Conservation (phyloP, 1,140 invertebrate genomes). For the Charaxes varanes region DNA sequence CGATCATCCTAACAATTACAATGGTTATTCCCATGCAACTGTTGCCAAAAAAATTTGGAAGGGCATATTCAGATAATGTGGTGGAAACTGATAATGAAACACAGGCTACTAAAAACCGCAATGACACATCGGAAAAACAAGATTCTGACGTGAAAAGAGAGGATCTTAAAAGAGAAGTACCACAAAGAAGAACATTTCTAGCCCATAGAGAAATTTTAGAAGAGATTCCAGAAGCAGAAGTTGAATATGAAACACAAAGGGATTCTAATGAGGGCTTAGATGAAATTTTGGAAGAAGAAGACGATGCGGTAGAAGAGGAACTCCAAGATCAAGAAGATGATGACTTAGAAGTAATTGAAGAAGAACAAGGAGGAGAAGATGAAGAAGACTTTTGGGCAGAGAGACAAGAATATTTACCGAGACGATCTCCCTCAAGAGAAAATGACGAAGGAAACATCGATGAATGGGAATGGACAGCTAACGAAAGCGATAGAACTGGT, state of each 20-base stretch:
- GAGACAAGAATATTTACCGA: slow-evolving; percentile 33
- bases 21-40: slow-evolving; percentile 82
- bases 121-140: slow-evolving; percentile 11
- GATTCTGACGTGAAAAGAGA: slow-evolving; percentile 11
- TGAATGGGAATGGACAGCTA: slow-evolving; percentile 68
- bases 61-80: slow-evolving; percentile 19
- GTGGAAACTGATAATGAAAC: slow-evolving; percentile 19
- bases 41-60: slow-evolving; percentile 73
- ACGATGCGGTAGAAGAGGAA: slow-evolving; percentile 53
- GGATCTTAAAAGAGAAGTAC: slow-evolving; percentile 23
- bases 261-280: slow-evolving; percentile 48
- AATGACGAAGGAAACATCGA: slow-evolving; percentile 54
- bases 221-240: slow-evolving; percentile 59
- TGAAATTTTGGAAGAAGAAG: slow-evolving; percentile 69
- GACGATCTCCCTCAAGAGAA: slow-evolving; percentile 34
- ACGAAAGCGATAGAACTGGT: slow-evolving; percentile 38
- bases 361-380: slow-evolving; percentile 35
- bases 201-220: slow-evolving; percentile 60
- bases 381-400: slow-evolving; percentile 40
- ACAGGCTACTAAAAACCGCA: slow-evolving; percentile 10
- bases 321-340: slow-evolving; percentile 45
- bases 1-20: slow-evolving; percentile 77
- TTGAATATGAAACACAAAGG: slow-evolving; percentile 59
- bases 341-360: slow-evolving; percentile 40
- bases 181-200: slow-evolving; percentile 38